Evolutionary conservation across 2,113 vertebrate genomes (phyloP), one percentile per base, ranked within the genome.

Genomic region (Nibea coibor): DNA sequence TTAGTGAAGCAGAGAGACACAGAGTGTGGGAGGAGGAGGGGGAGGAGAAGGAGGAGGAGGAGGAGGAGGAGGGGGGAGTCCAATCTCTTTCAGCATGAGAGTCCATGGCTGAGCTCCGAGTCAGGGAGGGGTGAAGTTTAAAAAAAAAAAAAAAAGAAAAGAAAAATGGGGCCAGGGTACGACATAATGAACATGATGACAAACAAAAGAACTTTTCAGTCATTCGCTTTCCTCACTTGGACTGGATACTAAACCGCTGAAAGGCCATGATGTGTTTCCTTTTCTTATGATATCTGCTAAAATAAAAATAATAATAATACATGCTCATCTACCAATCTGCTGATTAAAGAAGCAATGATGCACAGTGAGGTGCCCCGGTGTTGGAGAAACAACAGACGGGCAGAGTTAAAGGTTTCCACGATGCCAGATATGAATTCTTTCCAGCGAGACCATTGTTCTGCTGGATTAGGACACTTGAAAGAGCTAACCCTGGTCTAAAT

Each of bases 1-100:
- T 96, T 95, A 96, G 94, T 95, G 94, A 89, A 87, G 85, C 83
- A 88, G 85, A 88, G 88, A 82, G 87, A 83, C 78, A 83, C 85
- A 88, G 88, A 79, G 85, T 86, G 88, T 88, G 89, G 82, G 88
- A 87, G 79, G 81, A 81, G 80, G 83, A 63, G 78, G 80, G 15
- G 75, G 66, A 53, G 53, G 75, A 22, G 15, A 57, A 31, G 66
- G 10, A 24, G 19, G 6, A 53, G 53, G 75, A 22, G 16, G 62
- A 26, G 66, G 10, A 24, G 16, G 6, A 15, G 57, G 70, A 51
- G 67, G 50, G 24, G 24, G n/a, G n/a, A n/a, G 70, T 67, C 56
- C 87, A 80, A 56, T 56, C 84, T 74, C 78, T 88, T 91, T 92
- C 85, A 89, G 75, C 22, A 81, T 84, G 84, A 90, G 83, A 88